A percentile compares a stretch with the other conserved stretches of the same genome.
Conservation (phyloP, 2,888 invertebrate species). For the Xanthia togata region DNA sequence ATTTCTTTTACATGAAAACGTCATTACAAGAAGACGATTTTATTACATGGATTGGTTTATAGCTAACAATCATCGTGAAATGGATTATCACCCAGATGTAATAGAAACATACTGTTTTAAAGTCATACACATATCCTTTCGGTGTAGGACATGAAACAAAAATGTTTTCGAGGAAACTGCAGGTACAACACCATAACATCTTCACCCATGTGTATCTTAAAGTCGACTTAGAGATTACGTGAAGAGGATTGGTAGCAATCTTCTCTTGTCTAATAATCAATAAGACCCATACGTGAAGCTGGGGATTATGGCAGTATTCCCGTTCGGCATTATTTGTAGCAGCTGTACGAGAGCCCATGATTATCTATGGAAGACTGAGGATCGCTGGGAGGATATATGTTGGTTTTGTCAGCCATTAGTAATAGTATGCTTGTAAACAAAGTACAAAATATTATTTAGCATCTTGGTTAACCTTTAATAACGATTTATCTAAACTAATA, state of each 20-base stretch:
- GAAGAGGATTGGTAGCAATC: neutral
- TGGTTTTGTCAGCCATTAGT: neutral
- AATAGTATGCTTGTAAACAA: neutral
- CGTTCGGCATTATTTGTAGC: neutral
- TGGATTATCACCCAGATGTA: neutral
- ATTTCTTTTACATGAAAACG: neutral
- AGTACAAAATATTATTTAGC: neutral
- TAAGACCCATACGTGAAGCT: neutral
- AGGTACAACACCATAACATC: too few relatives aligned
- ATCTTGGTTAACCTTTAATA: neutral
- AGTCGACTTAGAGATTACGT: neutral
- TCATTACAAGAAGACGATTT: neutral
- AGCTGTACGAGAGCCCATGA: neutral
- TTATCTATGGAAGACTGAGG: neutral
- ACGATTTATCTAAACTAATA: too few relatives aligned
- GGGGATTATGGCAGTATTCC: neutral
- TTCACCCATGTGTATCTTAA: neutral
- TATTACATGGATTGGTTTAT: neutral
- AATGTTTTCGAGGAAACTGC: neutral
- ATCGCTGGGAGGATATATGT: neutral
- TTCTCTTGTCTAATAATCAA: constrained; percentile 9
- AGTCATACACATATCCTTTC: too few relatives aligned
- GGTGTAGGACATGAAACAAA: neutral
- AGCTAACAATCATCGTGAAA: neutral
- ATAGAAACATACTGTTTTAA: neutral